phyloP scores from a whole-genome alignment of 1,140 invertebrate genomes.

The Nylanderia fulva region DNA sequence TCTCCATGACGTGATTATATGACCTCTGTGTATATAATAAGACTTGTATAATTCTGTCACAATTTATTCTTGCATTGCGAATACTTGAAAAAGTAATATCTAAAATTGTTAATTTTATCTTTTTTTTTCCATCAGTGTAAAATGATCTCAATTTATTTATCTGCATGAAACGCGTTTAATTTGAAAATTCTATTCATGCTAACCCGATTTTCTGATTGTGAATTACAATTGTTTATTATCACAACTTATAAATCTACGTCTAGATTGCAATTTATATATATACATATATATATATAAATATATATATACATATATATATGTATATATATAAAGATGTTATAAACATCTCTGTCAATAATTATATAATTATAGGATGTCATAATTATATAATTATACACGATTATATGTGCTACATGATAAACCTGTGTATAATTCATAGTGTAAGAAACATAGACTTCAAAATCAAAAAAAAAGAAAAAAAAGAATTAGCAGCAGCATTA shows the following conservation, averaged over 20 bases:
- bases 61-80: constrained; percentile 11
- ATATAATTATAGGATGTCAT: constrained; percentile 58
- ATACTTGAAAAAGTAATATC: constrained; percentile 17
- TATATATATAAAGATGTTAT: constrained; percentile 42
- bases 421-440: constrained; percentile 69
- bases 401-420: constrained; percentile 67
- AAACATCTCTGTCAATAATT: constrained; percentile 58
- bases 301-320: neutral
- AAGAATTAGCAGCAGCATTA: constrained; percentile 39
- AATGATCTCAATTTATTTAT: constrained; percentile 51
- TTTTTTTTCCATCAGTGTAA: neutral
- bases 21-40: constrained; percentile 38
- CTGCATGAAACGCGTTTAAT: neutral
- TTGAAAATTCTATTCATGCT: neutral
- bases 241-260: neutral
- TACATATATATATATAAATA: too few species aligned
- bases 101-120: neutral
- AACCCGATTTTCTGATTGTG: neutral
- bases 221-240: constrained; percentile 7
- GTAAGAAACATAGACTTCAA: constrained; percentile 42
- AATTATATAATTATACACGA: constrained; percentile 65
- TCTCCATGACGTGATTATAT: constrained; percentile 54
- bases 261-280: constrained; percentile 32
- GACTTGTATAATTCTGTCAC: constrained; percentile 20
- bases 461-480: constrained; percentile 64